Evolutionary conservation across 1,140 invertebrate species (phyloP), one percentile per base, ranked within the genome.

Genomic region (Hylaeus anthracinus): DNA sequence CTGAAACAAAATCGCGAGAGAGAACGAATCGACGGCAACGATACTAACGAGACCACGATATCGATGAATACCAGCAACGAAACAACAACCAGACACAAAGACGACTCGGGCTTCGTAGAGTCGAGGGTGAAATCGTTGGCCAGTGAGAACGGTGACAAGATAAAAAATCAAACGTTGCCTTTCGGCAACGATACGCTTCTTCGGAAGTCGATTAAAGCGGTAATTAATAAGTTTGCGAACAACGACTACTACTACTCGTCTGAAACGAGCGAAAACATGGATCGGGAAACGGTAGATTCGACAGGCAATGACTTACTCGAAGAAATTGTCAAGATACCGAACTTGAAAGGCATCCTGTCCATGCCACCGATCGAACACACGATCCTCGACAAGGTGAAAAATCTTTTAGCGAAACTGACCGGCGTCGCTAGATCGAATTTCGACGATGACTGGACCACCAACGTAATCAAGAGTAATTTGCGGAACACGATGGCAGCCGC

Each of bases 161-260:
- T 15, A 9, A 80, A 37, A 6, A 56, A 81, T 45, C 56, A 41
- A 8, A 12, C 10, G 45, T 71, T 87, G 39, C 86, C 75, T 1
- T 84, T 85, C n/a, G 77, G 67, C 15, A 69, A 87, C 41, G 80
- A 77, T 9, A 55, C 58, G 37, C 43, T 87, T 9, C 64, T 92
- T 8, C 58, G 86, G 63, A 88, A 79, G 10, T 77, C 89, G 45
- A 88, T 92, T n/a, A 90, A 87, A 53, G 83, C 80, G 8, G 82
- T 90, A 6, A 84, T 92, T 8, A 91, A 91, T 58, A 83, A 89
- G 41, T 90, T 91, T 10, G 79, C 88, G 0, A 45, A 73, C 0
- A 64, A 78, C 51, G 69, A 51, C 5, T 45, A 3, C 43, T 26
- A 51, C 51, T 8, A 85, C 63, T 58, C 70, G 56, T 10, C 63